A percentile compares a stretch with the other conserved stretches of the same genome.
Evolutionary conservation across 2,888 invertebrate genomes (phyloP).

Genomic region (Coecobrya sp.): DNA sequence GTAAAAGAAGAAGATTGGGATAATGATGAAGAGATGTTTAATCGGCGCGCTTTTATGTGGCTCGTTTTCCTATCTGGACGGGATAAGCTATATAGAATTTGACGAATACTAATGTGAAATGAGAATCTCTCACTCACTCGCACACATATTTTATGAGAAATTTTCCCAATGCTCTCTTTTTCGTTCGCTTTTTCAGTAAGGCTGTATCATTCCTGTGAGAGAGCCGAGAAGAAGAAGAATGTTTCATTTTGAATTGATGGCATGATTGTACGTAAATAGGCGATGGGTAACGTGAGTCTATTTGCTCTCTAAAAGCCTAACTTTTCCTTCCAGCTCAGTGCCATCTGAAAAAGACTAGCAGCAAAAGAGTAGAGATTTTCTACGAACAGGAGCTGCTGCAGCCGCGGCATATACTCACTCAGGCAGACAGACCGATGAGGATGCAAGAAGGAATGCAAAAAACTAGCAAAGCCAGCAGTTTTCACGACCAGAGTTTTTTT

Average conservation of each 20-base stretch:
- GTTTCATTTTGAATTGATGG: background rate
- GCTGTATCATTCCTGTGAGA: background rate
- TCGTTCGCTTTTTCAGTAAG: too few species aligned
- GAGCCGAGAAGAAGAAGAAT: slow-evolving; percentile 20
- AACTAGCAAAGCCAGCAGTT: slow-evolving; percentile 23
- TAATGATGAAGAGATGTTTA: slow-evolving; percentile 15
- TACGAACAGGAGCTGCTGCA: background rate
- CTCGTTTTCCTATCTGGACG: background rate
- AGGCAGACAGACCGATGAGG: slow-evolving; percentile 22
- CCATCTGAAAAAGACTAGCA: slow-evolving; percentile 17
- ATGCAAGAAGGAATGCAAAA: slow-evolving; percentile 51
- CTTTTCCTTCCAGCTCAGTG: slow-evolving; percentile 38
- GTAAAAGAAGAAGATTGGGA: background rate
- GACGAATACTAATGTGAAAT: background rate
- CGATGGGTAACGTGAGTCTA: slow-evolving; percentile 26
- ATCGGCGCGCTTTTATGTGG: background rate
- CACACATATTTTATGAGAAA: background rate
- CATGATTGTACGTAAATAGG: background rate
- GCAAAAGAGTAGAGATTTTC: background rate
- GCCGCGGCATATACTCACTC: background rate
- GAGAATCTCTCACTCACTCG: background rate
- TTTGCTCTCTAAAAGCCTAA: background rate
- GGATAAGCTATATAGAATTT: slow-evolving; percentile 15
- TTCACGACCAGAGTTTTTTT: slow-evolving; percentile 27
- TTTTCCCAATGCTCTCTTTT: background rate